Conservation (phyloP, 2,888 invertebrate genomes). For the Cordylochernes scorpioides region DNA sequence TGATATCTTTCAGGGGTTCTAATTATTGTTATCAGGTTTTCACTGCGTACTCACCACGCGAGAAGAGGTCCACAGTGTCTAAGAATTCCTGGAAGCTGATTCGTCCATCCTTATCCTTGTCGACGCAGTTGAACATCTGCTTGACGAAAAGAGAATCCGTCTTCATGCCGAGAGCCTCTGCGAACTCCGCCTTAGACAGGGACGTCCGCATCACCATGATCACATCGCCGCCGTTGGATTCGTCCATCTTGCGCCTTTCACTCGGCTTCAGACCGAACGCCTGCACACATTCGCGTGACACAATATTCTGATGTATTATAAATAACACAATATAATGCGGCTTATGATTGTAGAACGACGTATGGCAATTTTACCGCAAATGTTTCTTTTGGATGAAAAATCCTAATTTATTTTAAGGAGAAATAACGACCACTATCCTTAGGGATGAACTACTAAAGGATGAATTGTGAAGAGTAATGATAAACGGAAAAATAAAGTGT, state of each 20-base stretch:
- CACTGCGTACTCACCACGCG: constrained; percentile 30
- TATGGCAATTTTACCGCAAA: too few species aligned
- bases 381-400: too few species aligned
- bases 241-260: constrained; percentile 45
- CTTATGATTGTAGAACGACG: too few species aligned
- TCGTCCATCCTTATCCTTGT: constrained; percentile 70
- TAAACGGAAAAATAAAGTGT: too few species aligned
- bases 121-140: constrained; percentile 91
- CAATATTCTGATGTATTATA: too few species aligned
- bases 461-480: too few species aligned
- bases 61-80: constrained; percentile 71
- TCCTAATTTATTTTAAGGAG: too few species aligned
- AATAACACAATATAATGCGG: too few species aligned
- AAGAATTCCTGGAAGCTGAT: constrained; percentile 77
- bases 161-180: constrained; percentile 81
- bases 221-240: constrained; percentile 32
- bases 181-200: constrained; percentile 68
- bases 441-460: too few species aligned
- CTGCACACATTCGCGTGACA: constrained; percentile 3
- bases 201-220: constrained; percentile 81
- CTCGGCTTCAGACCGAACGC: constrained; percentile 70
- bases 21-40: too few species aligned
- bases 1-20: too few species aligned
- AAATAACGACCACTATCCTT: too few species aligned
- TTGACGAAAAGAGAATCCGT: constrained; percentile 77